phyloP scores from a whole-genome alignment of 2,113 vertebrate genomes.

The Charadrius vociferus region DNA sequence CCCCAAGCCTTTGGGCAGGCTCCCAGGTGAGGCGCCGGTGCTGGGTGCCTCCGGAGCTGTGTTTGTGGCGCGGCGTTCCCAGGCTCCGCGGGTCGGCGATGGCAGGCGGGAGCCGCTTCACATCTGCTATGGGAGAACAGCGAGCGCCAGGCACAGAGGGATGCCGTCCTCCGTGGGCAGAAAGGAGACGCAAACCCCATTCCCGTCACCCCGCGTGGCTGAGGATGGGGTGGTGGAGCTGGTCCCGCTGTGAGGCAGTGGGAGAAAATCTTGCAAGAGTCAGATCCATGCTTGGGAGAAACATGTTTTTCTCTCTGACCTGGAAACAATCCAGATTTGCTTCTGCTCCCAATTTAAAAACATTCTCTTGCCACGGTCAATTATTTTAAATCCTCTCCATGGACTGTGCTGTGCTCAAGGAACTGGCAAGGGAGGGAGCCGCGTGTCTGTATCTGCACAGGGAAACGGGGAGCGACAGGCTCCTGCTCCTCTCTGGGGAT shows the following conservation, averaged over 20 bases:
- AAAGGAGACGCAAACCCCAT: too few relatives aligned
- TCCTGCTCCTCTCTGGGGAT: conserved; percentile 12
- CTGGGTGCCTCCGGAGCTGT: too few relatives aligned
- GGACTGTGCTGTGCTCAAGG: background rate
- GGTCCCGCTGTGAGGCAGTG: rapidly evolving
- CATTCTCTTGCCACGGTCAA: conserved; percentile 5
- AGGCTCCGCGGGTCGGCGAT: too few relatives aligned
- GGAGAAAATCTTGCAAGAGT: background rate
- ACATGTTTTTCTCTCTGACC: conserved; percentile 13
- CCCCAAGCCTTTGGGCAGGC: too few relatives aligned
- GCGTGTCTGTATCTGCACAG: background rate
- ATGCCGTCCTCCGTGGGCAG: too few relatives aligned
- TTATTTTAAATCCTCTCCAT: conserved; percentile 5
- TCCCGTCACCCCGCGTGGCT: rapidly evolving
- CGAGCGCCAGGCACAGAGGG: too few relatives aligned
- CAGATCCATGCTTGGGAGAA: background rate
- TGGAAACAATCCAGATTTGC: conserved; percentile 8
- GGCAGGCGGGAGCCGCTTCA: too few relatives aligned
- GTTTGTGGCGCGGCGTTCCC: too few relatives aligned
- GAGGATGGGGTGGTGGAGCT: background rate
- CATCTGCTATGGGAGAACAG: too few relatives aligned
- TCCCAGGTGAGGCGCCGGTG: too few relatives aligned
- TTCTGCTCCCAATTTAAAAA: conserved; percentile 31
- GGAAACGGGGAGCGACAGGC: background rate
- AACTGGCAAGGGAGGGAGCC: background rate